Conservation (phyloP, 2,888 invertebrate genomes). For the Agrochola litura region DNA sequence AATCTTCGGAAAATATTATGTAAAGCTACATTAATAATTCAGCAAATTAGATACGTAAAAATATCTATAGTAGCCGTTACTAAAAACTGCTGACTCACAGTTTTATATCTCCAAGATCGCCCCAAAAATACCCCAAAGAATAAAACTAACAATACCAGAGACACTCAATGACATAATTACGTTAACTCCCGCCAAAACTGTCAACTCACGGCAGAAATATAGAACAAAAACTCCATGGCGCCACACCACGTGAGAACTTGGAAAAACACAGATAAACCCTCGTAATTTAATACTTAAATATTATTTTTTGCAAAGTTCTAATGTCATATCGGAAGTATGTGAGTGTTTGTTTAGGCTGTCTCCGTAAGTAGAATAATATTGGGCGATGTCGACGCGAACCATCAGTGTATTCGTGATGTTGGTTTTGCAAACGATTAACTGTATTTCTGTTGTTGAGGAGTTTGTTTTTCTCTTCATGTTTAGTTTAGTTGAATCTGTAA, state of each 20-base stretch:
- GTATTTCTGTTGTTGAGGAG: conserved; percentile 49
- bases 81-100: conserved; percentile 27
- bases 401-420: conserved; percentile 75
- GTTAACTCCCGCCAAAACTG: conserved; percentile 65
- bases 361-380: conserved; percentile 85
- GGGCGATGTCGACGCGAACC: conserved; percentile 77
- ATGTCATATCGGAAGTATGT: conserved; percentile 84
- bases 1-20: neutral
- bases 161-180: conserved; percentile 68
- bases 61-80: conserved; percentile 19
- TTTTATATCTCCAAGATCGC: conserved; percentile 38
- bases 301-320: conserved; percentile 84
- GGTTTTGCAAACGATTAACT: conserved; percentile 76
- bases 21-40: neutral
- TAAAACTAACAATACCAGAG: conserved; percentile 61
- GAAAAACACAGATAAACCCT: conserved; percentile 68
- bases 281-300: conserved; percentile 83
- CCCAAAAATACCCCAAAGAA: conserved; percentile 49
- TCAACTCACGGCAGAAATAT: conserved; percentile 66
- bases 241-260: conserved; percentile 78
- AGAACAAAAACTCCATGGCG: conserved; percentile 78
- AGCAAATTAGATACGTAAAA: neutral
- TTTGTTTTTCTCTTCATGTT: conserved; percentile 9
- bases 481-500: neutral
- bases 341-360: conserved; percentile 84